Percentiles rank a stretch among this genome's conserved stretches.
Conservation (phyloP, 2,888 invertebrate genomes). For the Ennomos quercinarius region DNA sequence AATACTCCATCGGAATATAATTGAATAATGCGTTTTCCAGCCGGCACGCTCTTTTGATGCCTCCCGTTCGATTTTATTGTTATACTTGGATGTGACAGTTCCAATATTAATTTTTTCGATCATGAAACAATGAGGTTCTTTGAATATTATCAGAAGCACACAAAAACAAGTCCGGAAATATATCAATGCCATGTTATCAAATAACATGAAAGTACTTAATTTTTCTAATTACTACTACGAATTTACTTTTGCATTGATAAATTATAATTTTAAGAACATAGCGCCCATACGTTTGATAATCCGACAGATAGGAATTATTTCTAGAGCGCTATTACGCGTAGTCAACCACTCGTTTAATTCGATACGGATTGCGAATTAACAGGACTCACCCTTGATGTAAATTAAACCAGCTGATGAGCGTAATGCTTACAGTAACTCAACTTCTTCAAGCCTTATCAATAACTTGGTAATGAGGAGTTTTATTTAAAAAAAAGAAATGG, state of each 20-base stretch:
- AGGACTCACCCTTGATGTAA: constrained; percentile 59
- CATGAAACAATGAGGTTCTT: not conserved
- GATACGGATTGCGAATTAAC: constrained; percentile 55
- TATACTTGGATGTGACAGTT: constrained; percentile 12
- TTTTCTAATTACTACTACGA: no score
- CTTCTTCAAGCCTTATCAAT: not conserved
- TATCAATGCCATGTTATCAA: no score
- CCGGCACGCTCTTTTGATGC: constrained; percentile 20
- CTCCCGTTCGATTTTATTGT: constrained; percentile 23
- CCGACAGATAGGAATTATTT: constrained; percentile 15
- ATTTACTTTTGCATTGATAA: constrained; percentile 1
- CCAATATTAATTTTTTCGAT: not conserved
- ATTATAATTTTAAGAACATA: not conserved
- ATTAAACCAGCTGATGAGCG: constrained; percentile 58
- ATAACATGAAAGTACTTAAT: no score
- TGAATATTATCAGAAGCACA: not conserved
- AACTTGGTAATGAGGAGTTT: no score
- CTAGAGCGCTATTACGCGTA: constrained; percentile 21
- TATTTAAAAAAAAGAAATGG: no score
- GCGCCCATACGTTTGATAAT: not conserved
- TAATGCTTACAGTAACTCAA: constrained; percentile 18
- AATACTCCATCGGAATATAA: constrained; percentile 40
- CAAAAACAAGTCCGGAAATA: not conserved
- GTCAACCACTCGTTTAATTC: constrained; percentile 53
- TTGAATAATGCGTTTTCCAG: constrained; percentile 37